phyloP scores from a whole-genome alignment of 2,113 vertebrate genomes.

The Paratilapia polleni region DNA sequence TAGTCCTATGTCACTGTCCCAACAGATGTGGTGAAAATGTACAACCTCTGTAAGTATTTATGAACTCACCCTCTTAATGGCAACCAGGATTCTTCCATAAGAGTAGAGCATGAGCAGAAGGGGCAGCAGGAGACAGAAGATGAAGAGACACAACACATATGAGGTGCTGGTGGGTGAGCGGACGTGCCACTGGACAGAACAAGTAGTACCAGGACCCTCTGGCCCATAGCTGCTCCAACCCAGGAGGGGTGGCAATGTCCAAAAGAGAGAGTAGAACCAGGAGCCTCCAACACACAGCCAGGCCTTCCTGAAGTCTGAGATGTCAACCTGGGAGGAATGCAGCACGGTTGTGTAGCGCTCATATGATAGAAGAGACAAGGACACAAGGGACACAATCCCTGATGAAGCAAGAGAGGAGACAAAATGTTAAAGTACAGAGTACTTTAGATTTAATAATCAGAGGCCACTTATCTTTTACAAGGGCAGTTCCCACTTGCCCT shows the following conservation, averaged over 20 bases:
- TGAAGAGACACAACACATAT: conserved; percentile 76
- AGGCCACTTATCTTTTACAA: not conserved
- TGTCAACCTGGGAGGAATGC: conserved; percentile 57
- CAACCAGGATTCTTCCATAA: conserved; percentile 59
- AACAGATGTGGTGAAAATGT: not conserved
- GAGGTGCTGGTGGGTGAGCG: conserved; percentile 67
- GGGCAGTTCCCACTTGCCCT: not conserved
- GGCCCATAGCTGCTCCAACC: conserved; percentile 80
- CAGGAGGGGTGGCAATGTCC: conserved; percentile 75
- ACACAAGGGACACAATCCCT: conserved; percentile 81
- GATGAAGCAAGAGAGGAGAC: not conserved
- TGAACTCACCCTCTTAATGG: conserved; percentile 69
- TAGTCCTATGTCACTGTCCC: not conserved
- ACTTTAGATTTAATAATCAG: not conserved
- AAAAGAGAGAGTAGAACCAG: conserved; percentile 79
- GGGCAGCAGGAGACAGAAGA: conserved; percentile 75
- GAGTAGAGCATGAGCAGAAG: conserved; percentile 75
- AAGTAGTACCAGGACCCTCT: conserved; percentile 75
- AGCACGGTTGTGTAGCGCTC: conserved; percentile 72
- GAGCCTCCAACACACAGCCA: conserved; percentile 71
- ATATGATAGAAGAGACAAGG: conserved; percentile 75
- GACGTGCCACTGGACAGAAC: conserved; percentile 75
- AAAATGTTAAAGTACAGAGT: not conserved
- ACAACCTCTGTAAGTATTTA: not conserved
- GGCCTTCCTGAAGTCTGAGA: conserved; percentile 76